phyloP scores from a whole-genome alignment of 2,888 invertebrate species.

The Sarcophaga carnaria region DNA sequence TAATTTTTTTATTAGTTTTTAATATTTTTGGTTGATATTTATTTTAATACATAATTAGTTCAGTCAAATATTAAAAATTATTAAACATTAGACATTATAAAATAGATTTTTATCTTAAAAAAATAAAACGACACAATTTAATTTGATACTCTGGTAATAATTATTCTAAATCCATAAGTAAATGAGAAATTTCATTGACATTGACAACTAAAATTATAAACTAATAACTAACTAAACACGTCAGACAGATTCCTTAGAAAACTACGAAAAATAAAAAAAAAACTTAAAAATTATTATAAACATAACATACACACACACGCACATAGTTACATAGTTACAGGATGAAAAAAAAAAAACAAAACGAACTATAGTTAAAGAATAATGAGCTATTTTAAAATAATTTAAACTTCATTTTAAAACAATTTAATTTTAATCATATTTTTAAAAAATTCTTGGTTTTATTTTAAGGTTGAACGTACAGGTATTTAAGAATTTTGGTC shows the following conservation, averaged over 20 bases:
- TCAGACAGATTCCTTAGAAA: conserved; percentile 16
- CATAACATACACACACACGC: not conserved
- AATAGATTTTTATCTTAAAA: conserved; percentile 25
- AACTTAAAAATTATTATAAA: not conserved
- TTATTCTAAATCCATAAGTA: conserved; percentile 1
- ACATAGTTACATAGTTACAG: not conserved
- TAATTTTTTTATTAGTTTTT: conserved; percentile 43
- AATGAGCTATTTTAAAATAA: too few relatives aligned
- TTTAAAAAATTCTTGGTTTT: not conserved
- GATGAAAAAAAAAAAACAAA: not conserved
- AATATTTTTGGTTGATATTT: conserved; percentile 58
- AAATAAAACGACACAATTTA: conserved; percentile 29
- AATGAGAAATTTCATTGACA: not conserved
- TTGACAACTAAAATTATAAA: conserved; percentile 14
- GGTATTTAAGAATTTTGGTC: conserved; percentile 1
- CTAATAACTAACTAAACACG: conserved; percentile 15
- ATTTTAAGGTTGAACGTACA: too few relatives aligned
- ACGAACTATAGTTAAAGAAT: too few relatives aligned
- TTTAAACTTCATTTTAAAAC: too few relatives aligned
- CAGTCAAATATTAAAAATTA: conserved; percentile 58
- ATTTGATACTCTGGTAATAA: conserved; percentile 3
- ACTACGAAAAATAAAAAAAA: conserved; percentile 1
- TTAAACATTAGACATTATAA: conserved; percentile 27
- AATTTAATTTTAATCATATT: not conserved
- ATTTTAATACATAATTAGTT: conserved; percentile 58